Evolutionary conservation across 2,888 invertebrate genomes (phyloP), one percentile per base, ranked within the genome.

Genomic region (Masnerella sp.): DNA sequence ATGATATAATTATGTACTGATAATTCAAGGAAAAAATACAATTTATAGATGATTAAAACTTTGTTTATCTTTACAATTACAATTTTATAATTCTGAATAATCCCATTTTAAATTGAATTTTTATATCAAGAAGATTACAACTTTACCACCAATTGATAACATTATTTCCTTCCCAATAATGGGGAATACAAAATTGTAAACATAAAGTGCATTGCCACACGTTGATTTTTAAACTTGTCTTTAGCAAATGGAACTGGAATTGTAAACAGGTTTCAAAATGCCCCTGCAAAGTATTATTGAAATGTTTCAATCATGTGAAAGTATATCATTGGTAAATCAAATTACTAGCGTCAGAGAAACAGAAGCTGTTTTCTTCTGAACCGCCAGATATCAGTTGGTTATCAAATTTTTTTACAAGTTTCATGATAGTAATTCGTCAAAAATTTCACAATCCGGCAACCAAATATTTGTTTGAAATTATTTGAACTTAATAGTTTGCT

Each of bases 221-320:
- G 22, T 22, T 4, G 30, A 9, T 38, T 34, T 15, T 22, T 54
- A 28, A 40, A 54, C 15, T 8, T 9, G 11, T 17, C 4, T 54
- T 15, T 14, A 1, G 9, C 18, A 51, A 54, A 51, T 30, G 36
- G 30, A 47, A 36, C 28, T 12, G 25, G 17, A 65, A 38, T 4
- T 56, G 4, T 7, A 49, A 58, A 67, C 56, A 32, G 49, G 67
- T 56, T 67, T 54, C 5, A 54, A 64, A 52, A 64, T 64, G 64
- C 5, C 1, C 3, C 18, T 28, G n/a, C 17, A 40, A 18, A 42
- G 22, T 11, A 11, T 22, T 28, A 12, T 12, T 18, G 7, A 25
- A 9, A 28, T 45, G 45, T 65, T 18, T 18, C 28, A 20, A 30
- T 15, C 14, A n/a, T 7, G 54, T 25, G 56, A 56, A 67, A 56